phyloP scores from a whole-genome alignment of 2,113 vertebrate genomes.

The Cyprinodon variegatus region DNA sequence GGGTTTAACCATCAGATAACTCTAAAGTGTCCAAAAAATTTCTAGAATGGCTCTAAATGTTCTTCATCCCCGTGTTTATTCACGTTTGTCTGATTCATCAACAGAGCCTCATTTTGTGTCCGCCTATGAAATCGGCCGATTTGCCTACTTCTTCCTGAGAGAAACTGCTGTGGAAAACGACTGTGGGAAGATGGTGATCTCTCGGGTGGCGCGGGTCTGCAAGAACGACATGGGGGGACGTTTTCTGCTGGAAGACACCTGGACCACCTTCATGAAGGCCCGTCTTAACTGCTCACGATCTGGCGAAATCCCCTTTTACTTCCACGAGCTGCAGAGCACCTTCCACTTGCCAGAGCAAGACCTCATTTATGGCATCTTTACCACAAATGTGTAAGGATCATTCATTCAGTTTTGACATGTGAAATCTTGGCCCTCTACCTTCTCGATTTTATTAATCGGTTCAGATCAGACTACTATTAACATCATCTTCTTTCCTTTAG shows the following conservation, averaged over 20 bases:
- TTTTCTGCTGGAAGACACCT: constrained; percentile 94
- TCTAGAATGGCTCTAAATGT: not conserved
- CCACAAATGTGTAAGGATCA: constrained; percentile 91
- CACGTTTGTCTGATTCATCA: not conserved
- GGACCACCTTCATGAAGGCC: constrained; percentile 99
- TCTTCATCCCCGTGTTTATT: not conserved
- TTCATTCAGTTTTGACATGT: not conserved
- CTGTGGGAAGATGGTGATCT: constrained; percentile 93
- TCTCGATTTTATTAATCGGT: not conserved
- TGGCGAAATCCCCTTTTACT: constrained; percentile 94
- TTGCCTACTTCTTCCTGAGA: constrained; percentile 94
- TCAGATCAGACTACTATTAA: not conserved
- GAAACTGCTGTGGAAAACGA: constrained; percentile 94
- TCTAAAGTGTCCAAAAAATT: not conserved
- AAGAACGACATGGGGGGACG: constrained; percentile 95
- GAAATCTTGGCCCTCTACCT: not conserved
- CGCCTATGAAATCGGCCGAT: constrained; percentile 91
- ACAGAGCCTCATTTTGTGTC: constrained; percentile 95
- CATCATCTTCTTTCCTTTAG: constrained; percentile 65
- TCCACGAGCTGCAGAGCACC: constrained; percentile 93
- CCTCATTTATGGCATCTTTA: constrained; percentile 95
- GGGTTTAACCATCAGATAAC: too few relatives aligned
- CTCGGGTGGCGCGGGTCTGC: constrained; percentile 92
- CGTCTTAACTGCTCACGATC: constrained; percentile 94
- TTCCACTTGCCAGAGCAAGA: constrained; percentile 92